phyloP scores from a whole-genome alignment of 2,797 vertebrate species.

The Crypturellus tataupa region DNA sequence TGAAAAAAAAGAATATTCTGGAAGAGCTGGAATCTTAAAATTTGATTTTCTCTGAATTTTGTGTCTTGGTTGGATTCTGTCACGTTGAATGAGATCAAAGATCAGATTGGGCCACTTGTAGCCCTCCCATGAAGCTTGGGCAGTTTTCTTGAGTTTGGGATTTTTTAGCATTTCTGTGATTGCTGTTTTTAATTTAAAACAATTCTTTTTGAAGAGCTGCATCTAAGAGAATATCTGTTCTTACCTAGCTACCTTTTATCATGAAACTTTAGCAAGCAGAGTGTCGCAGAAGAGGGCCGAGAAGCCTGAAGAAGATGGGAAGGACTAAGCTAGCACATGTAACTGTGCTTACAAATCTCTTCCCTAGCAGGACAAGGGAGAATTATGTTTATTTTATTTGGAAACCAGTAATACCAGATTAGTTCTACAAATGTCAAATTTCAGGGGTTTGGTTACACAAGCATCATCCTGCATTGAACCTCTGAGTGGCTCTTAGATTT shows the following conservation, averaged over 20 bases:
- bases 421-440: background rate
- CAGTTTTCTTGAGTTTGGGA: accelerated
- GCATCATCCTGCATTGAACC: background rate
- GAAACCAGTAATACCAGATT: background rate
- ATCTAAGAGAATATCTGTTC: background rate
- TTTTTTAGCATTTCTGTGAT: background rate
- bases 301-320: background rate
- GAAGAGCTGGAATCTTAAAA: background rate
- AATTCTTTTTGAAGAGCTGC: background rate
- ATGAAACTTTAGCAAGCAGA: conserved; percentile 1
- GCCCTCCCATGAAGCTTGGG: background rate
- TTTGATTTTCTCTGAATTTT: background rate
- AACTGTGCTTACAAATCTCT: background rate
- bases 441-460: background rate
- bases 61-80: background rate
- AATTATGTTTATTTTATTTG: background rate
- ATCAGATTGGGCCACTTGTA: background rate
- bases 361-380: background rate
- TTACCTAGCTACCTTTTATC: background rate
- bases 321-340: background rate
- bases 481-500: background rate
- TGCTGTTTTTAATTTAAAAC: background rate
- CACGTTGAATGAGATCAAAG: background rate
- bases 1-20: background rate
- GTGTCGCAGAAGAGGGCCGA: background rate